Conservation (phyloP, 1,140 invertebrate genomes). For the Chrysomallon squamiferum region DNA sequence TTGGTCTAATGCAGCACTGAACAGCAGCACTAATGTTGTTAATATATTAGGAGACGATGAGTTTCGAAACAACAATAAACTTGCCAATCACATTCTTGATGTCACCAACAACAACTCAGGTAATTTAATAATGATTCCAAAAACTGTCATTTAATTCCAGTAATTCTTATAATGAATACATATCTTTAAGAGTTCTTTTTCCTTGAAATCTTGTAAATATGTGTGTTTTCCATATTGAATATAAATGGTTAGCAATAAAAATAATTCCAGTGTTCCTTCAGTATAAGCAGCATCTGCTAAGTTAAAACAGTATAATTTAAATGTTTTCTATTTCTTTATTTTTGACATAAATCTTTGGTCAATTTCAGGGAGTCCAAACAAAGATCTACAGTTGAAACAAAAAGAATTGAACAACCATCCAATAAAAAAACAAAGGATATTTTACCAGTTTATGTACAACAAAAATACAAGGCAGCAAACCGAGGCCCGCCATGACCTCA, state of each 20-base stretch:
- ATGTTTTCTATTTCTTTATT: too few species aligned
- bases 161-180: too few species aligned
- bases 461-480: constrained; percentile 94
- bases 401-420: too few species aligned
- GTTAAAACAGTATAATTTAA: too few species aligned
- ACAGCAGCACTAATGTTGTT: constrained; percentile 67
- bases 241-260: too few species aligned
- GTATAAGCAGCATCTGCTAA: too few species aligned
- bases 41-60: constrained; percentile 23
- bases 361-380: constrained; percentile 32
- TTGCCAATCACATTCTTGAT: constrained; percentile 19
- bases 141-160: too few species aligned
- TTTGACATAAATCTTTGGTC: too few species aligned
- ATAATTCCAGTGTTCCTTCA: too few species aligned
- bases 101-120: constrained; percentile 18
- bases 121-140: constrained; percentile 6
- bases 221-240: too few species aligned
- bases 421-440: constrained; percentile 71
- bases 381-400: constrained; percentile 25
- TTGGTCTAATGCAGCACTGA: constrained; percentile 77
- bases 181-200: too few species aligned
- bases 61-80: constrained; percentile 34
- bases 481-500: constrained; percentile 88
- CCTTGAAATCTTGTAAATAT: too few species aligned
- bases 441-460: constrained; percentile 96